A percentile compares a stretch with the other conserved stretches of the same genome.
Evolutionary conservation across 2,113 vertebrate species (phyloP).

Genomic region (Malurus cyaneus): DNA sequence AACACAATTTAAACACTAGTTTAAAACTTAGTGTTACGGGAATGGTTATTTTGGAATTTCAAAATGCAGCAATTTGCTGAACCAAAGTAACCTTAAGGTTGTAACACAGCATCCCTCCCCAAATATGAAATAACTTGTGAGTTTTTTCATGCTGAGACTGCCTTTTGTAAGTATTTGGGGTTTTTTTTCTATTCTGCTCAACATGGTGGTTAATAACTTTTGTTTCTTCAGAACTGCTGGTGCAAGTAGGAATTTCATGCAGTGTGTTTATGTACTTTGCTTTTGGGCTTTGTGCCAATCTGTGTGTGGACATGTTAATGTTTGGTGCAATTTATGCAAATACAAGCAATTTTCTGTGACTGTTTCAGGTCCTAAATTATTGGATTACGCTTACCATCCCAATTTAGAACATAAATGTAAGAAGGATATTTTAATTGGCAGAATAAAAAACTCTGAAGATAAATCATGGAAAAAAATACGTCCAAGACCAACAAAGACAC

Average conservation of each 20-base stretch:
- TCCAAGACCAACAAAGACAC: constrained; percentile 93
- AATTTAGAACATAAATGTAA: constrained; percentile 93
- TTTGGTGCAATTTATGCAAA: background rate
- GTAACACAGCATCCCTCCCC: background rate
- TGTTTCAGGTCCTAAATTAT: constrained; percentile 84
- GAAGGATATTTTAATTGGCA: constrained; percentile 92
- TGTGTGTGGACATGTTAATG: background rate
- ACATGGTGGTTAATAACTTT: background rate
- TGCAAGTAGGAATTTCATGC: background rate
- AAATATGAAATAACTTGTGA: background rate
- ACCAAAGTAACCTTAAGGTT: background rate
- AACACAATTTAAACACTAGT: too few relatives aligned
- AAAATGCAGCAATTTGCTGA: background rate
- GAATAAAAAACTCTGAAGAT: constrained; percentile 84
- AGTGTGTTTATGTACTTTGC: background rate
- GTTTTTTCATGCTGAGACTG: background rate
- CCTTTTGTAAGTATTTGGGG: constrained; percentile 23
- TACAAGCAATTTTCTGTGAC: background rate
- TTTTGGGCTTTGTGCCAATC: background rate
- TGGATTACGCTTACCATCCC: constrained; percentile 83
- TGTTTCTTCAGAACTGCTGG: background rate
- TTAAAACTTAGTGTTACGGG: background rate
- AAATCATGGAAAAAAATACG: constrained; percentile 93
- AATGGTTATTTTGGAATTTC: background rate
- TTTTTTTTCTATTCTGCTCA: background rate